Conservation (phyloP, 2,797 vertebrate genomes). For the Lepilemur septentrionalis region DNA sequence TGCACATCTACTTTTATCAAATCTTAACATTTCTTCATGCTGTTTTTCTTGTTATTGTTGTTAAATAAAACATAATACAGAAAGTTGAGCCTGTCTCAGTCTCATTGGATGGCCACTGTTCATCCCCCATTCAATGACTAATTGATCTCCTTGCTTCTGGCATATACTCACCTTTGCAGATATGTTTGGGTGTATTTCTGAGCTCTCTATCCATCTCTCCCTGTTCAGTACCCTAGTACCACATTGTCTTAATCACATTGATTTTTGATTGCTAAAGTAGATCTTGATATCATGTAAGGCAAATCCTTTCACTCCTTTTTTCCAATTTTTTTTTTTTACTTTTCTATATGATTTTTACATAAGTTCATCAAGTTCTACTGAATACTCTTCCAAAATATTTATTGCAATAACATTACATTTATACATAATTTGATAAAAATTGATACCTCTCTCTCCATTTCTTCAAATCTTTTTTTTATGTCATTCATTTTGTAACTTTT, state of each 20-base stretch:
- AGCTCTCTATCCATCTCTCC: background rate
- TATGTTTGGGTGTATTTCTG: background rate
- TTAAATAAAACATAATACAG: background rate
- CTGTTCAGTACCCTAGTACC: background rate
- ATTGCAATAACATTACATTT: background rate
- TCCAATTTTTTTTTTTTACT: background rate
- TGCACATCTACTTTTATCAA: background rate
- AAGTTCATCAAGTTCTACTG: background rate
- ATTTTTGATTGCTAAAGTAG: background rate
- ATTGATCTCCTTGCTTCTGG: background rate
- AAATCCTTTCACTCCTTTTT: background rate
- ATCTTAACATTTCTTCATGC: background rate
- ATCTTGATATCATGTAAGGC: background rate
- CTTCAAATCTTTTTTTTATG: background rate
- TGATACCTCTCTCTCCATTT: background rate
- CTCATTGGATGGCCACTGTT: background rate
- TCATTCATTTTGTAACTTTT: background rate
- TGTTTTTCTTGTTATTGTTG: background rate
- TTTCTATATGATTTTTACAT: background rate
- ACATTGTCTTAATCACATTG: background rate
- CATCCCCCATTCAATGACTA: background rate
- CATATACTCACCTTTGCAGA: background rate
- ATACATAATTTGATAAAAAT: background rate
- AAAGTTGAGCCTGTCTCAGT: background rate
- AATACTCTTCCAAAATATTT: background rate